A percentile compares a stretch with the other conserved stretches of the same genome.
These are phyloP conservation scores for Caenorhabditis sulstoni DNA, from an alignment of 2,888 invertebrate genomes.

Conservation along the genomic window DNA sequence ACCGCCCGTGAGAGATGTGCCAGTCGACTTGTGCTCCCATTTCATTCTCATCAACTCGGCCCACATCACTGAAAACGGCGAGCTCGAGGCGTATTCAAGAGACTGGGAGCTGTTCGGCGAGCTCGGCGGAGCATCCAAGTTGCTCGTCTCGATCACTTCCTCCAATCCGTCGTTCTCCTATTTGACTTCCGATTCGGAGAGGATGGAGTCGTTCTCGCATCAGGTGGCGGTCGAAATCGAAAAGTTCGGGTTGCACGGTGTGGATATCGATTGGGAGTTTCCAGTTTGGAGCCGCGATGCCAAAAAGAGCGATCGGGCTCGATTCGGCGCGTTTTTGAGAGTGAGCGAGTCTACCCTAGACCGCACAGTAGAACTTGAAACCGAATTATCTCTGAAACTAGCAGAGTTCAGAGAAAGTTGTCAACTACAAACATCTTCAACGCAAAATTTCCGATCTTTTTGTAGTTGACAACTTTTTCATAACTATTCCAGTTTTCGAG, in stretches of 20 bases:
- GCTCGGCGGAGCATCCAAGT: conserved; percentile 13
- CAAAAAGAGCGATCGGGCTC: conserved; percentile 57
- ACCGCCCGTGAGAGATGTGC: conserved; percentile 33
- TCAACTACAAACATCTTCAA: too few relatives aligned
- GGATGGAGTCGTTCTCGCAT: background rate
- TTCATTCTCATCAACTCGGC: conserved; percentile 63
- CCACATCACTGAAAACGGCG: conserved; percentile 46
- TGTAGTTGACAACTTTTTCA: too few relatives aligned
- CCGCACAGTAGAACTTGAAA: background rate
- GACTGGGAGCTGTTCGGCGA: conserved; percentile 17
- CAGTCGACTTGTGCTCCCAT: conserved; percentile 50
- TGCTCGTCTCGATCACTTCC: conserved; percentile 59
- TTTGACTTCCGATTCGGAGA: conserved; percentile 35
- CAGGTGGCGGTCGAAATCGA: conserved; percentile 49
- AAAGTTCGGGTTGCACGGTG: conserved; percentile 66
- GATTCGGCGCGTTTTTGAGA: conserved; percentile 62
- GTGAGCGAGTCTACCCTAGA: conserved; percentile 33
- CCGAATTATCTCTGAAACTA: too few relatives aligned
- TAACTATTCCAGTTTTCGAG: too few relatives aligned
- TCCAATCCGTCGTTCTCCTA: conserved; percentile 49
- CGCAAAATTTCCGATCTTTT: too few relatives aligned
- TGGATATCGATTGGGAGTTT: conserved; percentile 80
- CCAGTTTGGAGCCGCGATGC: conserved; percentile 76
- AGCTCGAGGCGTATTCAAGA: background rate
- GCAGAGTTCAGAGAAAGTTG: too few relatives aligned